Evolutionary conservation across 1,140 invertebrate genomes (phyloP).

Genomic region (Heterodera schachtii): DNA sequence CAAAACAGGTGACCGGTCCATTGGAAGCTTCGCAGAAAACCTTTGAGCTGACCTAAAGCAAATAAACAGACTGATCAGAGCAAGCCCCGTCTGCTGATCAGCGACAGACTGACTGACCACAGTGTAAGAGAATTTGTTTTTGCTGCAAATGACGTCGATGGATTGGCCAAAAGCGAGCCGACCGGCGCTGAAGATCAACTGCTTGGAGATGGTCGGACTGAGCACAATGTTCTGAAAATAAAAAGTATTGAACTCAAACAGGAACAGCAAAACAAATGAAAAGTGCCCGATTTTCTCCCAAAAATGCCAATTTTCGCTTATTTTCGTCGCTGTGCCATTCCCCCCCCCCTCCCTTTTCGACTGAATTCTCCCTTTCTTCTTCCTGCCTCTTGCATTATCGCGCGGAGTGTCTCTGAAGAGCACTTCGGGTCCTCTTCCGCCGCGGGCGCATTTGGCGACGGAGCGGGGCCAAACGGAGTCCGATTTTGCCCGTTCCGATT

Average conservation of each 20-base stretch:
- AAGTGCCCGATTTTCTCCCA: too few relatives aligned
- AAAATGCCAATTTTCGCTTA: too few relatives aligned
- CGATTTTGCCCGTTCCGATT: not conserved
- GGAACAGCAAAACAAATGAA: too few relatives aligned
- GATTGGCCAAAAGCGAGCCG: slow-evolving; percentile 56
- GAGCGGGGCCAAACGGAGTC: not conserved
- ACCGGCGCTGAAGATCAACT: slow-evolving; percentile 54
- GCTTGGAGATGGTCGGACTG: slow-evolving; percentile 57
- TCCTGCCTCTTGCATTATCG: slow-evolving; percentile 55
- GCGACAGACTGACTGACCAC: slow-evolving; percentile 37
- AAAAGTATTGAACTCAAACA: too few relatives aligned
- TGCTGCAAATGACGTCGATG: slow-evolving; percentile 54
- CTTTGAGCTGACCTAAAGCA: slow-evolving; percentile 44
- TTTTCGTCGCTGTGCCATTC: too few relatives aligned
- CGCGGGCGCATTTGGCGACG: slow-evolving; percentile 11
- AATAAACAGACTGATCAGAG: not conserved
- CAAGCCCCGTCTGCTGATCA: not conserved
- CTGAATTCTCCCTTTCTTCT: slow-evolving; percentile 21
- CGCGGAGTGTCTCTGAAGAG: slow-evolving; percentile 49
- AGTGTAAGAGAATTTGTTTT: slow-evolving; percentile 51
- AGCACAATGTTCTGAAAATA: slow-evolving; percentile 55
- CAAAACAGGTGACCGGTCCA: slow-evolving; percentile 50
- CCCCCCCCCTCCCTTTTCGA: not conserved
- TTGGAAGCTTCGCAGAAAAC: slow-evolving; percentile 53
- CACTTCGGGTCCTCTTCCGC: slow-evolving; percentile 52